Evolutionary conservation across 2,113 vertebrate genomes (phyloP).

Genomic region (Synodontis membranacea): DNA sequence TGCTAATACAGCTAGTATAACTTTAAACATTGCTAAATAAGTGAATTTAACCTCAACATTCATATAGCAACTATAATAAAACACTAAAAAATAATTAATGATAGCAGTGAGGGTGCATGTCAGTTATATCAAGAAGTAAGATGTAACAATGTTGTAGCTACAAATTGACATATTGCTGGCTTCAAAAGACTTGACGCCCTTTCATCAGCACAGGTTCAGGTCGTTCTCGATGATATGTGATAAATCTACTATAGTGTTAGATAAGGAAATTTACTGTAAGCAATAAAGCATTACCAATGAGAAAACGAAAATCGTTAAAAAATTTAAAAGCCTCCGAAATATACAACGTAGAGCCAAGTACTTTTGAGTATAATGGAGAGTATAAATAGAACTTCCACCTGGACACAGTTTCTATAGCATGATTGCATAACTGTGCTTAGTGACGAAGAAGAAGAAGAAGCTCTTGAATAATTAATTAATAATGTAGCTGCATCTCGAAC

Average conservation of each 20-base stretch:
- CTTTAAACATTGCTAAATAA: background rate
- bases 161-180: background rate
- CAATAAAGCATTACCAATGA: background rate
- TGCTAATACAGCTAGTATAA: background rate
- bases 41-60: background rate
- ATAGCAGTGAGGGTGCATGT: background rate
- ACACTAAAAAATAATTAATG: background rate
- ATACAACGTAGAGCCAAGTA: background rate
- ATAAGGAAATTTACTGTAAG: background rate
- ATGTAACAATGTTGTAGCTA: background rate
- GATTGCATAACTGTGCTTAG: background rate
- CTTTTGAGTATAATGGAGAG: background rate
- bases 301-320: background rate
- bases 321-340: background rate
- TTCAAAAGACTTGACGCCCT: background rate
- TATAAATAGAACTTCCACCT: background rate
- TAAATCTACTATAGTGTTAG: background rate
- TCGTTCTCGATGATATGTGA: background rate
- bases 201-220: background rate
- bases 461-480: background rate
- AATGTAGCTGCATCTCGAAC: background rate
- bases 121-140: background rate
- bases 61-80: background rate
- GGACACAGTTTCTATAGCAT: background rate
- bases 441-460: slow-evolving; percentile 12